Evolutionary conservation across 1,140 invertebrate species (phyloP), one percentile per base, ranked within the genome.

Genomic region (Drosophila obscura): DNA sequence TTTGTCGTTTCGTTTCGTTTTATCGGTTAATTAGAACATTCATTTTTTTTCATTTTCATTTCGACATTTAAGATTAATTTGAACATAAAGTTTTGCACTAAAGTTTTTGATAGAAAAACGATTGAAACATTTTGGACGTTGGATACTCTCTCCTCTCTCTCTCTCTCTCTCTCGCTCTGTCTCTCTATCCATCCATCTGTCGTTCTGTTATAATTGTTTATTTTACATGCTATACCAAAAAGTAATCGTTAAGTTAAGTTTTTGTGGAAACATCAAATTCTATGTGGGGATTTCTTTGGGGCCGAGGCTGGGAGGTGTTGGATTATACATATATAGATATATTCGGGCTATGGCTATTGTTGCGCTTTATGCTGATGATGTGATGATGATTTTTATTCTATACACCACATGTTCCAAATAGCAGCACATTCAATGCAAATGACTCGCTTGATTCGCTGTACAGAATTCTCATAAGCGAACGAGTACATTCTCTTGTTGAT

Each of bases 81-180:
- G 78, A 87, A 87, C 81, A 88, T 87, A 85, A 85, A 85, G 62
- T 87, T 80, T 82, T 85, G 83, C 82, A 85, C 81, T 87, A 85
- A 85, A 85, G 74, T 75, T 75, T 64, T 71, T 77, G 50, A 83
- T 80, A 84, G 77, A 83, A 85, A 83, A 77, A 59, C 11, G 11
- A 63, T 77, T 61, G 76, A 64, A 52, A 39, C 35, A 39, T 73
- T 59, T 46, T 61, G 58, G 58, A 60, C 59, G 44, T 51, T 48
- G 35, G 43, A 24, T 26, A 44, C 16, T 19, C 44, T 26, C 3
- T 44, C 43, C 7, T 11, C 43, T 28, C 15, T 44, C n/a, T 26
- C 24, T 44, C 5, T 56, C 26, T 56, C 43, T 2, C 4, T 44
- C 41, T 55, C 5, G 11, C 19, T 4, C 41, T 45, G 0, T 44